These are phyloP conservation scores for Nestor notabilis DNA, from an alignment of 2,113 vertebrate genomes.

Conservation along the genomic window DNA sequence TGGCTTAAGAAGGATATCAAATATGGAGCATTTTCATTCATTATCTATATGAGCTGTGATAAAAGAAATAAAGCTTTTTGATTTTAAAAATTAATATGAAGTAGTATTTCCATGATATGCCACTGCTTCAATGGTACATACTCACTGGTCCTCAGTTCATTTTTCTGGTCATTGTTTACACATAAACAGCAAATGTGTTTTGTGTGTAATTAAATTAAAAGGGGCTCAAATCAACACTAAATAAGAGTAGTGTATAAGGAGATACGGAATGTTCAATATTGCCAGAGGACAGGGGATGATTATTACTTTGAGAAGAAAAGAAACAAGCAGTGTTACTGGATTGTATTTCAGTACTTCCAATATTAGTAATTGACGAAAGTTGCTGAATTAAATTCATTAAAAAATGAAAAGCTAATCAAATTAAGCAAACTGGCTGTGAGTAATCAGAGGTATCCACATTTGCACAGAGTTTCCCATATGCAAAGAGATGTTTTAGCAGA, in stretches of 20 bases:
- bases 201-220: constrained; percentile 20
- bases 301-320: constrained; percentile 7
- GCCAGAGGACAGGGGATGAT: constrained; percentile 5
- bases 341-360: not conserved
- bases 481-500: constrained; percentile 37
- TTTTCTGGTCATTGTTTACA: constrained; percentile 9
- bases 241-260: not conserved
- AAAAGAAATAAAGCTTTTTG: not conserved
- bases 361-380: constrained; percentile 3
- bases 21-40: not conserved
- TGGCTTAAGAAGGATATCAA: not conserved
- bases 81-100: not conserved
- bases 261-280: not conserved
- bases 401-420: constrained; percentile 4
- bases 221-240: constrained; percentile 21
- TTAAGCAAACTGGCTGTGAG: constrained; percentile 27
- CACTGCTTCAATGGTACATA: not conserved
- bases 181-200: not conserved
- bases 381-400: not conserved
- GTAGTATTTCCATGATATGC: not conserved
- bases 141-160: not conserved
- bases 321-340: constrained; percentile 24
- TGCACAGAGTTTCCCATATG: constrained; percentile 51
- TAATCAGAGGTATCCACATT: constrained; percentile 49
- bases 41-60: not conserved